Base-by-base conservation (phyloP, 2,797 vertebrate species). In the Cephalopachus bancanus region DNA sequence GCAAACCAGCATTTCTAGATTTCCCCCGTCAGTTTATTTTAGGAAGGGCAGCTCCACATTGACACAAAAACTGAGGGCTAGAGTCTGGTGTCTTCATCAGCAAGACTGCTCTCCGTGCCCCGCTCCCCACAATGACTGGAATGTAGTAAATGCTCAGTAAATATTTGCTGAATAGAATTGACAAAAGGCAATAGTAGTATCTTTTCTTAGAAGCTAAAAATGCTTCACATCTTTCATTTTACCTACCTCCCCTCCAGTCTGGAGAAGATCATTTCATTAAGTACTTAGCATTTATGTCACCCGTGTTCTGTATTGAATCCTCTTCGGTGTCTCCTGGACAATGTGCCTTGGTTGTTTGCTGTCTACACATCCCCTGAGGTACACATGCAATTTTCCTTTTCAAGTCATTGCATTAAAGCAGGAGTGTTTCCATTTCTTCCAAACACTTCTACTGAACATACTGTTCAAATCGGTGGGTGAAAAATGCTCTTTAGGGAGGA, bases 181-280 rank as follows among this genome's bases (percentile, higher is more conserved):
- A 67, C 74, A 62, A 60, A 89, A 81, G 72, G 55, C 65, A 69
- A 57, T 4, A 57, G 17, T 69, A 75, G 19, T 72, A 8, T 80
- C 60, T 95, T 92, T 93, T 76, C 55, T 37, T 67, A 92, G 90
- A 93, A 80, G n/a, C 69, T 64, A 86, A 59, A 95, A 72, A 65
- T 88, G 19, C n/a, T 69, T 90, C 5, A 24, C 20, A 20, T 24
- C 57, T 93, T 87, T 80, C 0, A 33, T 69, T 86, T 95, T 93
- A 81, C 85, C 78, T n/a, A 0, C 53, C 24, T 19, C 53, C 93
- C 12, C 65, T 67, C 7, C 7, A 53, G 44, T 37, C 57, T 75
- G 16, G 14, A 89, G 64, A 96, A 86, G 69, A 57, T 86, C 22
- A 62, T 94, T 96, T 95, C 44, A 30, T 75, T 83, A 71, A 83